Percentiles rank a stretch among this genome's conserved stretches.
Evolutionary conservation across 1,140 invertebrate genomes (phyloP).

Genomic region (Hycleus phaleratus): DNA sequence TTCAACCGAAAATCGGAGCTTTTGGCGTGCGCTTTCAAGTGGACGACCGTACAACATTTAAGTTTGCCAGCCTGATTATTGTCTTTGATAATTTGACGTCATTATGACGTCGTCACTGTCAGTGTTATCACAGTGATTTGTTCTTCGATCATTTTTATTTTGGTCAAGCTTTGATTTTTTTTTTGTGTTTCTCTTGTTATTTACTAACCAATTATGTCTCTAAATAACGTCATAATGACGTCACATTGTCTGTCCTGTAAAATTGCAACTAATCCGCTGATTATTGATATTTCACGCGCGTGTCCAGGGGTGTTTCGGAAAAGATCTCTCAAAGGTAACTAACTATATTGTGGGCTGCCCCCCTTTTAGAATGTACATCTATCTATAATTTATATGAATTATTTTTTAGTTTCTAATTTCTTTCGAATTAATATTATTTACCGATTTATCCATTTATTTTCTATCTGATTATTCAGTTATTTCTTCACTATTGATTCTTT

Average conservation of each 20-base stretch:
- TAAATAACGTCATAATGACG: conserved; percentile 13
- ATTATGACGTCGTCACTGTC: conserved; percentile 23
- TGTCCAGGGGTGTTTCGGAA: conserved; percentile 80
- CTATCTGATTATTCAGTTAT: background rate
- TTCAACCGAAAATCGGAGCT: background rate
- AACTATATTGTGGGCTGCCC: conserved; percentile 42
- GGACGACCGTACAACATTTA: background rate
- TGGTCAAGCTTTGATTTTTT: background rate
- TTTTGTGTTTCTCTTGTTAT: no score
- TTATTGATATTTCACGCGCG: conserved; percentile 44
- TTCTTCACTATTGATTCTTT: background rate
- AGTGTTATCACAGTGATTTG: background rate
- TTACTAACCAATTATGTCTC: no score
- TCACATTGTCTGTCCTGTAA: background rate
- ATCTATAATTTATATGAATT: conserved; percentile 17
- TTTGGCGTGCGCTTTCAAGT: no score
- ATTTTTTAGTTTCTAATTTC: conserved; percentile 23
- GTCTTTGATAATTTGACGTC: conserved; percentile 16
- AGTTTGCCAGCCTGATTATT: conserved; percentile 42
- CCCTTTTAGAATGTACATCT: conserved; percentile 40
- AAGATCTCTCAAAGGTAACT: conserved; percentile 84
- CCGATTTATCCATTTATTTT: no score
- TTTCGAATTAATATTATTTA: conserved; percentile 11
- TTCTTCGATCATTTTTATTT: no score
- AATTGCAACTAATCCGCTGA: conserved; percentile 46